Base-by-base conservation (phyloP, 2,797 vertebrate genomes). In the Nyctibius grandis region DNA sequence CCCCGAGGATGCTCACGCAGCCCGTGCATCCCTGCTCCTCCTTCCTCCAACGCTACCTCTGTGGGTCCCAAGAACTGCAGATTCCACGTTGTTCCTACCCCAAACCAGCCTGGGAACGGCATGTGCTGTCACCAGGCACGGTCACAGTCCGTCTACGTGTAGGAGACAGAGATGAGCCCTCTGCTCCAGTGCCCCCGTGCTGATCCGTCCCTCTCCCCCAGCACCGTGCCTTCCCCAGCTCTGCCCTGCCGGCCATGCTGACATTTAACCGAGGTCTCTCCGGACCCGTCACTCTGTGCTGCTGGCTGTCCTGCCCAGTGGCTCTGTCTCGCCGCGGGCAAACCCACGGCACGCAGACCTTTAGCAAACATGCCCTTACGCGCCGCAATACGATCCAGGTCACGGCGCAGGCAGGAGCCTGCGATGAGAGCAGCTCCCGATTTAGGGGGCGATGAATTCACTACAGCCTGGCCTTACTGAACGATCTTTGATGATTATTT, bases 401-500 rank as follows among this genome's bases (percentile, higher is more conserved):
- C 84, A 78, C 14, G 4, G 6, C 6, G 45, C 34, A 4, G 51
- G 5, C 50, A 25, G 77, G 2, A 56, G 74, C 57, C 78, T 21
- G 75, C 1, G 15, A 7, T 72, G 93, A 95, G 69, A 15, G 4
- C 88, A 86, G 77, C 40, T 85, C 95, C 95, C 51, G 0, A 34
- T 93, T 96, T 93, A 83, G 92, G 91, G 91, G 85, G 28, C 11
- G 5, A 17, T 2, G 85, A 17, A 17, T 16, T 15, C 73, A 38
- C 86, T 56, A 4, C 7, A 22, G 85, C 77, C 91, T 7, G 88
- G 95, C 81, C 78, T 75, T 44, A 17, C 4, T 80, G 57, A 75
- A 67, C 18, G 69, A 88, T 91, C 89, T 38, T 34, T 23, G 89
- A 3, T 2, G 88, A 65, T 81, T 95, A 96, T 96, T 96, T 97